Base-by-base conservation (phyloP, 1,140 invertebrate species). In the Drosophila sp. region DNA sequence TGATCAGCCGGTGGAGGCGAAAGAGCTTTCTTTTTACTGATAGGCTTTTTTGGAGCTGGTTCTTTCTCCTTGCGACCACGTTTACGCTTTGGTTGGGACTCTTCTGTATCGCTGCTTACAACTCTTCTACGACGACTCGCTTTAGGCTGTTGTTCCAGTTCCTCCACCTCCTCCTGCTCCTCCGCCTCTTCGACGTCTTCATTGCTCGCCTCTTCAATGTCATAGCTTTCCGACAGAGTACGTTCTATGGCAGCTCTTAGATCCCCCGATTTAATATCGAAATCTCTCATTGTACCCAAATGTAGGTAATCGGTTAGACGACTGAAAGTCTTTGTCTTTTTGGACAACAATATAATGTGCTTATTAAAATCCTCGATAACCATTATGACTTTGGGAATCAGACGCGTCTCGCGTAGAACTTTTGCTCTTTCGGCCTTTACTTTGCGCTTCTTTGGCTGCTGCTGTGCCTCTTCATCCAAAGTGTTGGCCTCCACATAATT, bases 341-440 rank as follows among this genome's bases (percentile, higher is more conserved):
- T 95, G 2, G 93, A 92, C 33, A 95, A 85, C 7, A 93, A 66
- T 29, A 94, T 93, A 38, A 95, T 86, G 62, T 93, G 93, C 80
- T 94, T 94, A 40, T 94, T 93, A 62, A 95, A 95, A 70, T 93
- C 93, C 90, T 95, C 94, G 10, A 95, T 93, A 71, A 93, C 93
- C 70, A 93, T 93, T 60, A 95, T 90, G 0, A 94, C 92, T 66
- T 93, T 93, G 2, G 94, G 94, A 76, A 95, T 94, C 3, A 92
- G 75, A 75, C 93, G 93, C 0, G 94, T 94, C 85, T 95, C 94
- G 44, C 93, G 93, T 5, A 95, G 83, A 44, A 95, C 92, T 92
- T 94, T 94, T n/a, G 92, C 94, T 17, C 93, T 93, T 50, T 93
- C 91, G 0, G 90, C 76, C 25, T 85, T 83, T 0, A 92, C 80